These are phyloP conservation scores for Cheilosia soror DNA, from an alignment of 2,888 invertebrate genomes.

Conservation along the genomic window DNA sequence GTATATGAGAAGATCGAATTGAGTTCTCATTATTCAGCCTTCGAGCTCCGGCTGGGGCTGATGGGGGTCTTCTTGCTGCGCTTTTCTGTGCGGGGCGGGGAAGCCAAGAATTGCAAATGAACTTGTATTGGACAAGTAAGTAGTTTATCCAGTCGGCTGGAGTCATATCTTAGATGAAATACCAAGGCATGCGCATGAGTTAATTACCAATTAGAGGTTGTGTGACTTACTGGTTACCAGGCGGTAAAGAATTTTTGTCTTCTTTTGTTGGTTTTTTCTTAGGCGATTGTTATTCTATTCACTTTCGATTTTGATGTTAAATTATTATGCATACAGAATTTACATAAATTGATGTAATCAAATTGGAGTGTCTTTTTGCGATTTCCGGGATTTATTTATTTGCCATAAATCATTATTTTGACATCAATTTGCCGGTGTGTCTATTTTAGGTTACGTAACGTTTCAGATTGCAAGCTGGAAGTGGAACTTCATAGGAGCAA, in stretches of 20 bases:
- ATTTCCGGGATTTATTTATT: conserved; percentile 26
- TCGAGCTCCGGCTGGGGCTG: neutral
- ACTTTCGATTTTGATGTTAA: conserved; percentile 48
- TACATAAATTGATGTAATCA: conserved; percentile 18
- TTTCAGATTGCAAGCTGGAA: too few relatives aligned
- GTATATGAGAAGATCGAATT: conserved; percentile 27
- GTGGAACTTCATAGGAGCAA: too few relatives aligned
- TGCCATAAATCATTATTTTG: too few relatives aligned
- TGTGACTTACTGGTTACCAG: conserved; percentile 23
- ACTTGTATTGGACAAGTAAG: conserved; percentile 7
- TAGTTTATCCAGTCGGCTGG: conserved; percentile 17
- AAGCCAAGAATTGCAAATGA: conserved; percentile 1
- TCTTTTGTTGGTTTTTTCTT: neutral
- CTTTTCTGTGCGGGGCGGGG: neutral
- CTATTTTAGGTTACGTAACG: too few relatives aligned
- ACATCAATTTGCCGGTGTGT: too few relatives aligned
- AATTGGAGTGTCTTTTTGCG: conserved; percentile 20
- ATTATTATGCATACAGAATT: conserved; percentile 14
- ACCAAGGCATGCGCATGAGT: conserved; percentile 62
- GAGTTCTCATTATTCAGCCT: conserved; percentile 66
- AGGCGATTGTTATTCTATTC: conserved; percentile 55
- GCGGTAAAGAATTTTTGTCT: conserved; percentile 14
- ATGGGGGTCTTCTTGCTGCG: conserved; percentile 10
- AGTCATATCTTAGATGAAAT: conserved; percentile 59
- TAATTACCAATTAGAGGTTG: conserved; percentile 55